Evolutionary conservation across 1,140 invertebrate genomes (phyloP).

Genomic region (Drosophila oshimai): DNA sequence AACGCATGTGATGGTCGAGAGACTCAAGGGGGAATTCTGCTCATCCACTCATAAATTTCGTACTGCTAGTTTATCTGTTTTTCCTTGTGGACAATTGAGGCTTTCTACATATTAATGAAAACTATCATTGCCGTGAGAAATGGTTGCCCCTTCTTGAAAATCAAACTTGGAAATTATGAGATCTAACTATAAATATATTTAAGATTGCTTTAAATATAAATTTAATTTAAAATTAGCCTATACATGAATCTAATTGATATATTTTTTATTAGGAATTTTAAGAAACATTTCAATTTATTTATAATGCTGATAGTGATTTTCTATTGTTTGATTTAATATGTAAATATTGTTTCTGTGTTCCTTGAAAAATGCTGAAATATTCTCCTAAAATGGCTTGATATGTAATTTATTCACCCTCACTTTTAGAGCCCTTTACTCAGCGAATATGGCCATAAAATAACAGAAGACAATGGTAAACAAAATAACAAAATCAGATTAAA

Average conservation of each 20-base stretch:
- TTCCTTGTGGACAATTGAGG: neutral
- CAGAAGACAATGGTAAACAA: neutral
- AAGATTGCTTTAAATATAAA: too few species aligned
- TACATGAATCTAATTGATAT: too few species aligned
- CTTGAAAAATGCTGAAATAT: too few species aligned
- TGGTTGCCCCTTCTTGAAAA: neutral
- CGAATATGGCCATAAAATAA: neutral
- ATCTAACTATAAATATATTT: too few species aligned
- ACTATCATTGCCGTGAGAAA: neutral
- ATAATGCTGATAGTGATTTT: too few species aligned
- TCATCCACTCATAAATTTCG: slow-evolving; percentile 14
- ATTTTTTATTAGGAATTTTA: too few species aligned
- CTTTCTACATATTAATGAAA: neutral
- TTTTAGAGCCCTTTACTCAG: neutral
- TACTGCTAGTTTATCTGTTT: neutral
- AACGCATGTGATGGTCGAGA: neutral
- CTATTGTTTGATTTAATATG: too few species aligned
- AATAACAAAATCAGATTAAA: neutral
- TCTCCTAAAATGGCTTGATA: neutral
- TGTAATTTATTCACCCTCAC: neutral
- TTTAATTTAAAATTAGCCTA: too few species aligned
- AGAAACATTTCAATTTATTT: too few species aligned
- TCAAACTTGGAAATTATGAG: neutral
- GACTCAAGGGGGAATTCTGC: neutral
- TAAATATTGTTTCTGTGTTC: too few species aligned